Conservation (phyloP, 1,140 invertebrate species). For the Thalassaphorura encarpata region DNA sequence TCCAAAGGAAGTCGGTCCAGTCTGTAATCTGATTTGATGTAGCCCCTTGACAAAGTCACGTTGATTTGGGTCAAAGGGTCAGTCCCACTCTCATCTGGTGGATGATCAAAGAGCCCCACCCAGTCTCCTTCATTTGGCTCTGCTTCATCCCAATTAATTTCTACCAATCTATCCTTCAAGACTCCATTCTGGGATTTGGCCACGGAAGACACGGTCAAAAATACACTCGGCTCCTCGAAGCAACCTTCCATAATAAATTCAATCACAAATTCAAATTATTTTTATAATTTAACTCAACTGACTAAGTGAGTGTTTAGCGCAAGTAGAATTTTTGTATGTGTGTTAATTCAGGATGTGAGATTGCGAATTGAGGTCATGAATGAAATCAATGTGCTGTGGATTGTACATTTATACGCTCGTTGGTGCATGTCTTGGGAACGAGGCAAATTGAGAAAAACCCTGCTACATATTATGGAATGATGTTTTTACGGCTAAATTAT, state of each 20-base stretch:
- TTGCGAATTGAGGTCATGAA: too few relatives aligned
- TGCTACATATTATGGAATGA: too few relatives aligned
- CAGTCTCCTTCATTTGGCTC: constrained; percentile 32
- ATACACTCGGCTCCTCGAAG: constrained; percentile 20
- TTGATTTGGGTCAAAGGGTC: constrained; percentile 28
- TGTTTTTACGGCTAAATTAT: too few relatives aligned
- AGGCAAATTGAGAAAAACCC: too few relatives aligned
- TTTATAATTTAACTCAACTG: too few relatives aligned
- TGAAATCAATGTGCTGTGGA: too few relatives aligned
- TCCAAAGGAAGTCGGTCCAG: constrained; percentile 15
- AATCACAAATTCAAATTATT: too few relatives aligned
- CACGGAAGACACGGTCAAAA: constrained; percentile 26
- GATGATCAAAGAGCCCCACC: constrained; percentile 35
- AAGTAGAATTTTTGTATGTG: too few relatives aligned
- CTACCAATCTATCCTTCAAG: constrained; percentile 23
- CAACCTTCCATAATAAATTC: constrained; percentile 15
- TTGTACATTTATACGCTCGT: too few relatives aligned
- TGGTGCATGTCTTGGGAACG: too few relatives aligned
- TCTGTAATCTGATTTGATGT: constrained; percentile 28
- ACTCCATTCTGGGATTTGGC: constrained; percentile 18
- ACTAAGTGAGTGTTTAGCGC: too few relatives aligned
- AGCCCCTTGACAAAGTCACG: constrained; percentile 16
- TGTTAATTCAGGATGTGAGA: too few relatives aligned
- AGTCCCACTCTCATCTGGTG: constrained; percentile 26
- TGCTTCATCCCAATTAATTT: constrained; percentile 27